Conservation (phyloP, 1,140 invertebrate genomes). For the Zophobas atratus region DNA sequence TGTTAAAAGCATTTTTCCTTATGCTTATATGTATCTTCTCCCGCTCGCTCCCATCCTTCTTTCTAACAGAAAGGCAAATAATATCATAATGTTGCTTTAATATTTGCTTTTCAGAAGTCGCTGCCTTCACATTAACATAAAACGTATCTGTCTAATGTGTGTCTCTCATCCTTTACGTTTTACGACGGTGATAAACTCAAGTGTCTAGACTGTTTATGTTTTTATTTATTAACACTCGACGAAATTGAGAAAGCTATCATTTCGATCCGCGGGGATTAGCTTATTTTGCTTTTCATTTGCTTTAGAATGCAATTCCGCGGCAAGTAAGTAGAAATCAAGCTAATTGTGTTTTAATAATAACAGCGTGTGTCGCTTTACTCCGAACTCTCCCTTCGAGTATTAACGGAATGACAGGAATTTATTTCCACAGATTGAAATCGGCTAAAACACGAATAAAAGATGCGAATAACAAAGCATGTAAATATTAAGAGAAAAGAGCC, state of each 20-base stretch:
- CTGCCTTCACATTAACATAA: slow-evolving; percentile 23
- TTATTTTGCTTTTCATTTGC: too few species aligned
- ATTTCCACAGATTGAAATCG: too few species aligned
- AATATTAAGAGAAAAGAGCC: slow-evolving; percentile 17
- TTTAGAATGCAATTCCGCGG: too few species aligned
- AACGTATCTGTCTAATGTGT: slow-evolving; percentile 13
- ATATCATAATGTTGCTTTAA: slow-evolving; percentile 43
- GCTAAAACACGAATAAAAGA: background rate
- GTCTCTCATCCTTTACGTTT: slow-evolving; percentile 3
- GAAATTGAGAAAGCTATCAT: too few species aligned
- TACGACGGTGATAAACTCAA: background rate
- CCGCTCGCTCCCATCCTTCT: slow-evolving; percentile 19
- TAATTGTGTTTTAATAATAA: too few species aligned
- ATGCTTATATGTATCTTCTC: slow-evolving; percentile 22
- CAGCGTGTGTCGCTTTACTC: too few species aligned
- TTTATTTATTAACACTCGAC: too few species aligned
- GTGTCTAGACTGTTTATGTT: background rate
- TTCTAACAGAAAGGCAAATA: slow-evolving; percentile 25
- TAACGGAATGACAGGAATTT: background rate
- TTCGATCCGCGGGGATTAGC: too few species aligned
- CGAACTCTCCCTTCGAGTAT: background rate
- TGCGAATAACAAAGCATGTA: slow-evolving; percentile 16
- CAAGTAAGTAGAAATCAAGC: too few species aligned
- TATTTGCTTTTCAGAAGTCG: slow-evolving; percentile 42
- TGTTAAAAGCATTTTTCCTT: slow-evolving; percentile 42